Percentiles rank a stretch among this genome's conserved stretches.
Evolutionary conservation across 2,888 invertebrate species (phyloP).

Genomic region (Thera britannica): DNA sequence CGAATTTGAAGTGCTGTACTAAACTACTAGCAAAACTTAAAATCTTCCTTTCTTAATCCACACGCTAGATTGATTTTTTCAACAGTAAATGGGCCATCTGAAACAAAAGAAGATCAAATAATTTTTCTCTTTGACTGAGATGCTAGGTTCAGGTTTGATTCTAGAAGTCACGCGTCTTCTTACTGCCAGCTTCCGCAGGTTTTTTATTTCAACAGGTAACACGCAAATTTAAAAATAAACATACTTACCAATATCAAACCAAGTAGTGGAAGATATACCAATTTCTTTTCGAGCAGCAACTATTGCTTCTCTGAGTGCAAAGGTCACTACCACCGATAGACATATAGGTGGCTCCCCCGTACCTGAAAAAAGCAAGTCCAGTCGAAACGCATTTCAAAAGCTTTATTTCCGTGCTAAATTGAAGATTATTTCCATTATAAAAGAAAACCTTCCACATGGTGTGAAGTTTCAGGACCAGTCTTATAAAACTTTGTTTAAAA

Average conservation of each 20-base stretch:
- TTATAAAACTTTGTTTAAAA: constrained; percentile 20
- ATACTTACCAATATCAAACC: constrained; percentile 84
- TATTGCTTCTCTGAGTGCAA: constrained; percentile 87
- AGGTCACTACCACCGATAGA: constrained; percentile 71
- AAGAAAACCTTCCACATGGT: constrained; percentile 14
- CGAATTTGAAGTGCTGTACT: too few species aligned
- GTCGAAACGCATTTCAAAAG: too few species aligned
- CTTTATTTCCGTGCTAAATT: too few species aligned
- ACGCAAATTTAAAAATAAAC: too few species aligned
- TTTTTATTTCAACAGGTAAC: too few species aligned
- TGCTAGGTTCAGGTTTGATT: too few species aligned
- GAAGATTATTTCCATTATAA: not conserved
- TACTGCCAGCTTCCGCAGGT: too few species aligned
- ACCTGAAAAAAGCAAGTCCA: constrained; percentile 53
- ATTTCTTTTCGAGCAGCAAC: constrained; percentile 85
- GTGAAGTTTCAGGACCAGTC: too few species aligned
- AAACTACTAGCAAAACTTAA: not conserved
- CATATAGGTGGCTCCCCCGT: constrained; percentile 80
- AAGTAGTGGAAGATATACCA: constrained; percentile 76
- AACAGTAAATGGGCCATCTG: constrained; percentile 13
- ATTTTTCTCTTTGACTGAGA: too few species aligned
- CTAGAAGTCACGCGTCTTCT: too few species aligned
- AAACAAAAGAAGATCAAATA: constrained; percentile 5
- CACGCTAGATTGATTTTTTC: constrained; percentile 12
- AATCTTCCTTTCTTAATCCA: constrained; percentile 13